Conservation (phyloP, 2,113 vertebrate species). For the Enhydra lutris region DNA sequence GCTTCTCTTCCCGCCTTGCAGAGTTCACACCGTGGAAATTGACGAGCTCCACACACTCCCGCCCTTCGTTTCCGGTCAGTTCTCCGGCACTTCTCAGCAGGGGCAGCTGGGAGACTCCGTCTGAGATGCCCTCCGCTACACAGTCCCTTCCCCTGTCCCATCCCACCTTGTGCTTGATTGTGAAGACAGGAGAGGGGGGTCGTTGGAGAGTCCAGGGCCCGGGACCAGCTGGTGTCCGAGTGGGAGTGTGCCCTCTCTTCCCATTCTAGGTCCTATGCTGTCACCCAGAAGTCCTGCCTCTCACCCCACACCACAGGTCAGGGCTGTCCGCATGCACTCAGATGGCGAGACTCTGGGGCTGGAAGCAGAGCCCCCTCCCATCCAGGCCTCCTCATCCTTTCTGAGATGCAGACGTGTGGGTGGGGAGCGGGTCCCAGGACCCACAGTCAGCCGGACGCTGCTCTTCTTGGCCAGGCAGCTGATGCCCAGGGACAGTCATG, state of each 20-base stretch:
- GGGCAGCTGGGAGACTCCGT: too few species aligned
- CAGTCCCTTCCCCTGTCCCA: not conserved
- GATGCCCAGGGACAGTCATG: too few species aligned
- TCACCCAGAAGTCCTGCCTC: not conserved
- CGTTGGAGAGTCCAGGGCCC: not conserved
- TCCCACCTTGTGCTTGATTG: not conserved
- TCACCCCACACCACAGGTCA: not conserved
- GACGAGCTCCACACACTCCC: too few species aligned
- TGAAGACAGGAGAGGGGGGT: not conserved
- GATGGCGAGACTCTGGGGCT: not conserved
- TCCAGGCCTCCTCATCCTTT: not conserved
- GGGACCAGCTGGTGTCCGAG: too few species aligned
- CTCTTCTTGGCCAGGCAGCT: not conserved
- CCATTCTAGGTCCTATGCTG: not conserved
- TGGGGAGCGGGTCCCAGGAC: not conserved
- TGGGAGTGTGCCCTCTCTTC: too few species aligned
- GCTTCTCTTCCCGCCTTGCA: not conserved
- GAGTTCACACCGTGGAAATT: too few species aligned
- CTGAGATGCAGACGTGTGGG: not conserved
- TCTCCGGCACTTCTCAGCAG: not conserved
- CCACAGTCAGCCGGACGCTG: accelerated
- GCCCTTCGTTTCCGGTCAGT: not conserved
- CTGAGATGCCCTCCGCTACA: not conserved
- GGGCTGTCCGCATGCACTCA: too few species aligned
- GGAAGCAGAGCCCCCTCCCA: not conserved